Conservation (phyloP, 2,797 vertebrate genomes). For the Xenopus petersii region DNA sequence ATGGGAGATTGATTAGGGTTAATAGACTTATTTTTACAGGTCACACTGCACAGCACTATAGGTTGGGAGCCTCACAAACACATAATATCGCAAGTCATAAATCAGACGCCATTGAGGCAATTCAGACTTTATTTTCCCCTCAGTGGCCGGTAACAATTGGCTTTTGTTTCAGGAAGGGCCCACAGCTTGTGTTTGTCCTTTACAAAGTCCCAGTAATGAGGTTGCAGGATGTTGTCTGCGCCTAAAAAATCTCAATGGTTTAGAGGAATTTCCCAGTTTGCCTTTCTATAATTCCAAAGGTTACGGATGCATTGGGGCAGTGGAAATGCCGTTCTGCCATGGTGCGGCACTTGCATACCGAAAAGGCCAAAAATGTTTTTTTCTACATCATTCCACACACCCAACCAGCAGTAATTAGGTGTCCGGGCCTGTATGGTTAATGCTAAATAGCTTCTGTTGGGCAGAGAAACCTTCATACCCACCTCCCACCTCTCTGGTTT, state of each 20-base stretch:
- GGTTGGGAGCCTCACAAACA: constrained; percentile 58
- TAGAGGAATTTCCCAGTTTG: constrained; percentile 42
- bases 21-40: constrained; percentile 78
- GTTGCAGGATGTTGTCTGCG: constrained; percentile 18
- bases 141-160: constrained; percentile 61
- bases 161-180: constrained; percentile 61
- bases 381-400: too few relatives aligned
- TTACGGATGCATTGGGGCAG: constrained; percentile 14
- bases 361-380: too few relatives aligned
- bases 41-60: constrained; percentile 65
- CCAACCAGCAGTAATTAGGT: too few relatives aligned
- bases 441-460: too few relatives aligned
- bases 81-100: constrained; percentile 70
- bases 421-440: too few relatives aligned
- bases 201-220: not conserved
- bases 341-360: not conserved
- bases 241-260: not conserved
- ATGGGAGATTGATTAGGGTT: constrained; percentile 81
- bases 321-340: constrained; percentile 40
- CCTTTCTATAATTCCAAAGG: constrained; percentile 44
- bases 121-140: constrained; percentile 48
- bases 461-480: too few relatives aligned
- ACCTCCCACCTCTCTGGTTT: too few relatives aligned
- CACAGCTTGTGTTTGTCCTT: constrained; percentile 15
- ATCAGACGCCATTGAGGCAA: constrained; percentile 65